phyloP scores from a whole-genome alignment of 2,113 vertebrate genomes.

The Lucifuga dentata region DNA sequence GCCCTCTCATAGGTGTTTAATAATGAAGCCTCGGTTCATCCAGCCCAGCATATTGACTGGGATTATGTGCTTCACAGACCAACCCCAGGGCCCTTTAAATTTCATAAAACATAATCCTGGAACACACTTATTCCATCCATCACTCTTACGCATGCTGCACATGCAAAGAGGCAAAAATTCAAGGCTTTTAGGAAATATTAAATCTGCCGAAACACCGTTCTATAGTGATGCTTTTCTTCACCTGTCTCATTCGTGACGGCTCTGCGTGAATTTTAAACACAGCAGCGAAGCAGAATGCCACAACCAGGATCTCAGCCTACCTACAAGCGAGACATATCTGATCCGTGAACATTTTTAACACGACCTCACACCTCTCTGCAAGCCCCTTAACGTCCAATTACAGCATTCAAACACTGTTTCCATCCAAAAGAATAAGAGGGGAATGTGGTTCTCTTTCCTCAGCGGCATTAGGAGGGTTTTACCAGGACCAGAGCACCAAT shows the following conservation, averaged over 20 bases:
- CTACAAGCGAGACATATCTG: slow-evolving; percentile 65
- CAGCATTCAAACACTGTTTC: slow-evolving; percentile 61
- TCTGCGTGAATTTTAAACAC: slow-evolving; percentile 17
- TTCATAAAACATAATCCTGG: slow-evolving; percentile 81
- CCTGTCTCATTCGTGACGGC: slow-evolving; percentile 44
- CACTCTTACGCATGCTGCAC: slow-evolving; percentile 60
- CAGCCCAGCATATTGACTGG: slow-evolving; percentile 68
- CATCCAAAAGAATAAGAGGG: slow-evolving; percentile 65
- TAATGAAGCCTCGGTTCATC: slow-evolving; percentile 80
- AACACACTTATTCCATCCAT: slow-evolving; percentile 77
- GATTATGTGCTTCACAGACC: slow-evolving; percentile 80
- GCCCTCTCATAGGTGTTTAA: slow-evolving; percentile 82
- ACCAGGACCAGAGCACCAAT: slow-evolving; percentile 70
- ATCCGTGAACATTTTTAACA: slow-evolving; percentile 68
- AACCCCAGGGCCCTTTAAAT: slow-evolving; percentile 76
- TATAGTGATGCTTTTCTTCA: slow-evolving; percentile 40
- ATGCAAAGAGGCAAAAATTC: slow-evolving; percentile 58
- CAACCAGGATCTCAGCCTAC: slow-evolving; percentile 38
- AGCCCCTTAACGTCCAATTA: slow-evolving; percentile 76
- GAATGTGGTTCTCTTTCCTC: slow-evolving; percentile 54
- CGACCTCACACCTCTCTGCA: slow-evolving; percentile 69
- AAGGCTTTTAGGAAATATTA: slow-evolving; percentile 60
- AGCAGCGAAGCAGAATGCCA: slow-evolving; percentile 2
- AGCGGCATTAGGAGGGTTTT: slow-evolving; percentile 60
- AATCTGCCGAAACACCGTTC: slow-evolving; percentile 30